A percentile compares a stretch with the other conserved stretches of the same genome.
Evolutionary conservation across 2,113 vertebrate genomes (phyloP).

Genomic region (Anguilla rostrata): DNA sequence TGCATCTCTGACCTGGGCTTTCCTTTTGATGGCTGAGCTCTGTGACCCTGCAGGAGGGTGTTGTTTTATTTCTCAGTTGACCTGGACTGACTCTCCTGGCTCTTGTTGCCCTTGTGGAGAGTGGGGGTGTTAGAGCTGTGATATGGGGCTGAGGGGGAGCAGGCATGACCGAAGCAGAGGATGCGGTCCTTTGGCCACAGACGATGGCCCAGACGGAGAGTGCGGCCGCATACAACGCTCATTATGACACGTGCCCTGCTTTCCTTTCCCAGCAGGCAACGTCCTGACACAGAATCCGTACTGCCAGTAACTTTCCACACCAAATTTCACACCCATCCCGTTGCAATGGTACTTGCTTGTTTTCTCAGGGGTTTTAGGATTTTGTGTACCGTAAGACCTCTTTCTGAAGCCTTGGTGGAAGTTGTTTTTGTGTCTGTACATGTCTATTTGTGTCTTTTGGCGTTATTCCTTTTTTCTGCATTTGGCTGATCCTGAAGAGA

Average conservation of each 20-base stretch:
- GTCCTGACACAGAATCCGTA: conserved; percentile 41
- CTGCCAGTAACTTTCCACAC: conserved; percentile 65
- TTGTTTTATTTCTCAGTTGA: conserved; percentile 82
- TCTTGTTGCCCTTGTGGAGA: conserved; percentile 82
- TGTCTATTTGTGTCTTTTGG: background rate
- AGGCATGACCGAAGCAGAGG: conserved; percentile 70
- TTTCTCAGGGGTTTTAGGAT: conserved; percentile 9
- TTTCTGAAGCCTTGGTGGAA: background rate
- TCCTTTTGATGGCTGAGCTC: conserved; percentile 94
- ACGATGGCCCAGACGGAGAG: conserved; percentile 63
- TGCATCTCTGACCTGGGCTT: conserved; percentile 29
- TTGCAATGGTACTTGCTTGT: conserved; percentile 13
- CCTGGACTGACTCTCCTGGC: conserved; percentile 70
- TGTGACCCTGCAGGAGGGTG: conserved; percentile 77
- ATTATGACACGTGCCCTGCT: conserved; percentile 74
- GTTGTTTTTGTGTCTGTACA: background rate
- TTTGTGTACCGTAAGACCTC: background rate
- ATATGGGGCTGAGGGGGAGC: conserved; percentile 71
- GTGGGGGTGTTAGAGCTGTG: conserved; percentile 77
- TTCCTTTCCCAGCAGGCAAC: conserved; percentile 70
- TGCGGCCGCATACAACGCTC: conserved; percentile 70
- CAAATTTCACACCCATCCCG: conserved; percentile 56
- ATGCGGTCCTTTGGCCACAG: conserved; percentile 40
- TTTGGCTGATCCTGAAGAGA: background rate
- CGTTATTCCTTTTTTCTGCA: background rate